These are phyloP conservation scores for Tragulus kanchil DNA, from an alignment of 2,113 vertebrate species.

Conservation along the genomic window DNA sequence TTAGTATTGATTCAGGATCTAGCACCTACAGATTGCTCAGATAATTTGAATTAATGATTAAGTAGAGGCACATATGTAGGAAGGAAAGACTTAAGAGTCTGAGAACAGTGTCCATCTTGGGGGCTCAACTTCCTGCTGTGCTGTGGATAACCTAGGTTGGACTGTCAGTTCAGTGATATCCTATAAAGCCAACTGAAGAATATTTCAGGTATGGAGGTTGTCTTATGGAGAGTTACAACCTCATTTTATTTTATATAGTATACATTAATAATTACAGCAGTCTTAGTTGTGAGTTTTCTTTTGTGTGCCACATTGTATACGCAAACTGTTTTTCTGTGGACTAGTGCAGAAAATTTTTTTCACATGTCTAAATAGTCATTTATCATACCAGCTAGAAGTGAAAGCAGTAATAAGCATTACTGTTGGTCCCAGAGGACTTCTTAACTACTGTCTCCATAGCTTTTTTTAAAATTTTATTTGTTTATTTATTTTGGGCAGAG, in stretches of 20 bases:
- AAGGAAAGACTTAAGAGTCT: not conserved
- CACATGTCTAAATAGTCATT: not conserved
- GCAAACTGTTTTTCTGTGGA: constrained; percentile 29
- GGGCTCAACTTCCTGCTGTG: not conserved
- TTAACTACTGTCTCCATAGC: not conserved
- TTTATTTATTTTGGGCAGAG: too few relatives aligned
- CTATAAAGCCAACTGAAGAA: not conserved
- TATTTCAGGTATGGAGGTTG: not conserved
- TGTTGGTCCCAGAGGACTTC: not conserved
- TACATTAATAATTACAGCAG: not conserved
- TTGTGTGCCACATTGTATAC: not conserved
- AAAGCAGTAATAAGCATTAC: constrained; percentile 8
- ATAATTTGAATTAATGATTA: constrained; percentile 39
- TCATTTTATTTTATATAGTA: not conserved
- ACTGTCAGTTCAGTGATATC: not conserved
- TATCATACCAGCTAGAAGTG: not conserved
- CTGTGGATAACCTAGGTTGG: not conserved
- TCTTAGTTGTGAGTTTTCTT: constrained; percentile 38
- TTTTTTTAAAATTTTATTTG: not conserved
- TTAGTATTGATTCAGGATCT: not conserved
- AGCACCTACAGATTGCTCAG: not conserved
- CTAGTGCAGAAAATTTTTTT: constrained; percentile 30
- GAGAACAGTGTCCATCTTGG: not conserved
- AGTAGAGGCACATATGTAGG: not conserved
- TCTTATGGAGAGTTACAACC: not conserved